Base-by-base conservation (phyloP, 2,797 vertebrate species). In the Lepus oiostolus region DNA sequence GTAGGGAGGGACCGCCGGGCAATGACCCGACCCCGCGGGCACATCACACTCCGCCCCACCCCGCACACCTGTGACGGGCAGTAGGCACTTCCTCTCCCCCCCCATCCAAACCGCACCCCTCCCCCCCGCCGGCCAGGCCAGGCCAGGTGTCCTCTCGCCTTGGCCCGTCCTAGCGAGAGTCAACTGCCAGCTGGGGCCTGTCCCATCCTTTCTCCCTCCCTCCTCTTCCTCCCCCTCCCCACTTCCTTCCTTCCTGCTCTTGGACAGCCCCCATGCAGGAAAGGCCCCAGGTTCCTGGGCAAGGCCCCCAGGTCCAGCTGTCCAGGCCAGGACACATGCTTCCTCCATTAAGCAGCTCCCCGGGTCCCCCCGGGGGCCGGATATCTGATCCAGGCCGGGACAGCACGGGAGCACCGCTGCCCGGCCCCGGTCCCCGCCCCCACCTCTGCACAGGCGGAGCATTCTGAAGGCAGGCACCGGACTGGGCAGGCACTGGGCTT, bases 221-320 rank as follows among this genome's bases (percentile, higher is more conserved):
- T 75, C 38, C 19, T 8, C 85, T 93, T 87, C 96, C 96, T 91
- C 79, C 88, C 93, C 94, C 94, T 93, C 88, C 91, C 93, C 60
- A 77, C 83, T 92, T 90, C 93, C 96, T 96, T 96, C 94, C 96
- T 97, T 96, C 92, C 96, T 94, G 95, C 85, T 76, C 63, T 89
- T 42, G 82, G 90, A 96, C 94, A 96, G 84, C 96, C 88, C 90
- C 28, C 93, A 90, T 84, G 58, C 94, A 92, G 90, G 96, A 97
- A 96, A 70, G 28, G 0, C n/a, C 81, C 82, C 38, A 83, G 93
- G 81, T 42, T 96, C 92, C 87, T 6, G 74, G 94, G 91, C 94
- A 81, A 93, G 95, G 83, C 30, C 95, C 88, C 80, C 67, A 85
- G 86, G 63, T 63, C 87, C 93, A 79, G 81, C 89, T 58, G 86